A percentile compares a stretch with the other conserved stretches of the same genome.
Conservation (phyloP, 1,140 invertebrate genomes). For the Aphelenchoides besseyi region DNA sequence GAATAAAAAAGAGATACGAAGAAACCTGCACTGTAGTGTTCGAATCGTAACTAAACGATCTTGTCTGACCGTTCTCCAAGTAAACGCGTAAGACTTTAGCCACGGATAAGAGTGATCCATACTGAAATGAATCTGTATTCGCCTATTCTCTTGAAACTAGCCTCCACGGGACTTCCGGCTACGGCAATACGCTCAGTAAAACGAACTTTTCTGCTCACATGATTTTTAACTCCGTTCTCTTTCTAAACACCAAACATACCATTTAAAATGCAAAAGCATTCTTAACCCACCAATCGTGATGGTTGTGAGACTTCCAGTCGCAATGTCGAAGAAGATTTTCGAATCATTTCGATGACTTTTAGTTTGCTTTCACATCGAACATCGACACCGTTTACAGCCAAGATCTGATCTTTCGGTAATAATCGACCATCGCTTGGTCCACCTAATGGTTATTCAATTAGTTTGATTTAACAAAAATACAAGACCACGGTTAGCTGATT, state of each 20-base stretch:
- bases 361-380: slow-evolving; percentile 78
- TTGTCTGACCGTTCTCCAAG: slow-evolving; percentile 87
- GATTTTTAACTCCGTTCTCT: slow-evolving; percentile 24
- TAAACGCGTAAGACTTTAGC: slow-evolving; percentile 86
- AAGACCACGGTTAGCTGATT: too few relatives aligned
- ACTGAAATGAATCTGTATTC: slow-evolving; percentile 27
- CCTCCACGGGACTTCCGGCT: slow-evolving; percentile 58
- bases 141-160: slow-evolving; percentile 64
- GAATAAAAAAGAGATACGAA: slow-evolving; percentile 4
- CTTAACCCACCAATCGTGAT: slow-evolving; percentile 2
- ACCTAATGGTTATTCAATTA: slow-evolving; percentile 66
- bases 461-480: too few relatives aligned
- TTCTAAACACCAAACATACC: not conserved
- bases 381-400: slow-evolving; percentile 82
- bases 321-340: slow-evolving; percentile 75
- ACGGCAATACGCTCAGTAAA: slow-evolving; percentile 48
- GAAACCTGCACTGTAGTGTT: slow-evolving; percentile 75
- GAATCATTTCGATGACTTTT: slow-evolving; percentile 81
- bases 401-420: slow-evolving; percentile 82
- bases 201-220: slow-evolving; percentile 68
- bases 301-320: slow-evolving; percentile 68
- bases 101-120: slow-evolving; percentile 75
- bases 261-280: slow-evolving; percentile 12
- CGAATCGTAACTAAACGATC: slow-evolving; percentile 90
- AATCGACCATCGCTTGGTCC: slow-evolving; percentile 83